Conservation (phyloP, 1,140 invertebrate genomes). For the Penaeus japonicus region DNA sequence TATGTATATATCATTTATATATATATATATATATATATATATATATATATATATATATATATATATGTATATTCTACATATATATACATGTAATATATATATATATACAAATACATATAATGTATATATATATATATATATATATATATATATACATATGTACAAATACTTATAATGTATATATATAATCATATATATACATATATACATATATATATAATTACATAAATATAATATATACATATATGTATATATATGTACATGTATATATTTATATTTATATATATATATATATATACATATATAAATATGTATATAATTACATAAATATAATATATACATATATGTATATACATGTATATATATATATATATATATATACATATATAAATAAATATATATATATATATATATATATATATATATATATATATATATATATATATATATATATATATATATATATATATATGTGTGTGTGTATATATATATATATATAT, state of each 20-base stretch:
- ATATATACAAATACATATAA: neutral
- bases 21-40: neutral
- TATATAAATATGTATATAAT: neutral
- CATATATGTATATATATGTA: neutral
- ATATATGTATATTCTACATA: too few relatives aligned
- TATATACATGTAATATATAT: too few relatives aligned
- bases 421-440: too few relatives aligned
- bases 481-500: constrained; percentile 1
- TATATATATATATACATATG: too few relatives aligned
- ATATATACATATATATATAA: neutral
- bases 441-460: neutral
- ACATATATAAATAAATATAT: too few relatives aligned
- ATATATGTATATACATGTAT: neutral
- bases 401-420: too few relatives aligned
- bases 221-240: neutral
- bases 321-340: neutral
- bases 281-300: neutral
- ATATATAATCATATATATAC: too few relatives aligned
- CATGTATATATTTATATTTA: neutral
- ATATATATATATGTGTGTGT: neutral
- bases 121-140: too few relatives aligned
- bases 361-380: neutral
- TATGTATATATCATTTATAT: neutral
- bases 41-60: too few relatives aligned
- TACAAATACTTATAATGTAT: neutral